Conservation (phyloP, 2,113 vertebrate genomes). For the Gobio gobio region DNA sequence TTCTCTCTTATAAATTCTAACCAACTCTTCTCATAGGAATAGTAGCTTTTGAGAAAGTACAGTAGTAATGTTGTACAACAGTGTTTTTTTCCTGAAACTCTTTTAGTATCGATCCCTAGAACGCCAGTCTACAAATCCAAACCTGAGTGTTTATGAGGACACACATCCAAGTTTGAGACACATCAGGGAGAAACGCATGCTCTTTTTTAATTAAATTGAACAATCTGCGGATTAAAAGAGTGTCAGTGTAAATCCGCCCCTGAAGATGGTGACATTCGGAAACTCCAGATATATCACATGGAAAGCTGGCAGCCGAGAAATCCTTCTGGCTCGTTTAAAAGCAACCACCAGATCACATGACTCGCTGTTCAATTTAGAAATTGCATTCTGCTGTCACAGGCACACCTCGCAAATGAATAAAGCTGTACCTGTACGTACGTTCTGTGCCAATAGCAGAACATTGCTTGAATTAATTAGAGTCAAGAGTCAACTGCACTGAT, state of each 20-base stretch:
- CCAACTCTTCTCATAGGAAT: not conserved
- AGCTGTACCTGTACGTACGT: conserved; percentile 29
- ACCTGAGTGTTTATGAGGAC: not conserved
- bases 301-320: conserved; percentile 38
- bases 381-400: conserved; percentile 41
- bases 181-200: conserved; percentile 13
- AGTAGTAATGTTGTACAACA: conserved; percentile 1
- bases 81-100: not conserved
- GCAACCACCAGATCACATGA: conserved; percentile 34
- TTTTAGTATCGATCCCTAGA: conserved; percentile 1
- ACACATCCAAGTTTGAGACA: conserved; percentile 24
- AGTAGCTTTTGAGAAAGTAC: conserved; percentile 2
- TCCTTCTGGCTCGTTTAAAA: conserved; percentile 20
- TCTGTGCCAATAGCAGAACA: not conserved
- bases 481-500: not conserved
- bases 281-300: conserved; percentile 42
- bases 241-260: conserved; percentile 40
- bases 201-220: conserved; percentile 56
- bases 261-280: conserved; percentile 42
- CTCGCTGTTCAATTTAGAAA: conserved; percentile 52
- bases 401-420: conserved; percentile 51
- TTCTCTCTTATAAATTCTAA: not conserved
- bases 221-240: conserved; percentile 50
- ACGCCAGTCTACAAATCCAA: not conserved
- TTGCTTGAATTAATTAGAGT: conserved; percentile 8